phyloP scores from a whole-genome alignment of 2,113 vertebrate species.

The Aleadryas rufinucha region DNA sequence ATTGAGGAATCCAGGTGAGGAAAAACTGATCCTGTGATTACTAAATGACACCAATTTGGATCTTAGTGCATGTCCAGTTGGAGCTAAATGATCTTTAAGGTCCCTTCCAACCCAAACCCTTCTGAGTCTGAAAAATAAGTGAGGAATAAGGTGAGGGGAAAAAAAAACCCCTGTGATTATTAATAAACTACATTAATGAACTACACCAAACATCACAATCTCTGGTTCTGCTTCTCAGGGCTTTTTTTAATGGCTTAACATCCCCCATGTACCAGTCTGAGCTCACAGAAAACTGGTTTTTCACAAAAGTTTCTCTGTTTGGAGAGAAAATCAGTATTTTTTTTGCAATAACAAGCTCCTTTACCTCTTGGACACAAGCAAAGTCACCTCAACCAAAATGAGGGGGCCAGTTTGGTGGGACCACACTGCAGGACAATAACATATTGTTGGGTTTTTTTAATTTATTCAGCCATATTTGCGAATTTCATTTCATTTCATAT shows the following conservation, averaged over 20 bases:
- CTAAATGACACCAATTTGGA: not conserved
- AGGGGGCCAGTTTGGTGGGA: not conserved
- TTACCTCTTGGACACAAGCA: not conserved
- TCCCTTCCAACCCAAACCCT: not conserved
- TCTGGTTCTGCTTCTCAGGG: not conserved
- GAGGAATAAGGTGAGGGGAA: not conserved
- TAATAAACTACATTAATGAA: not conserved
- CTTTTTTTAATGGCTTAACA: not conserved
- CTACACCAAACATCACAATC: not conserved
- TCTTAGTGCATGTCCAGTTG: not conserved
- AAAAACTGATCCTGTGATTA: not conserved
- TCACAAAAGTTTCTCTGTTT: not conserved
- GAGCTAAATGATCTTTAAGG: not conserved
- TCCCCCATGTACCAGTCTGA: fast-evolving
- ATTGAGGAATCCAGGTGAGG: not conserved
- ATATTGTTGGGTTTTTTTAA: no score
- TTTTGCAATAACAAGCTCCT: not conserved
- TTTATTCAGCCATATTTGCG: not conserved
- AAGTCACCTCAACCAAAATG: fast-evolving
- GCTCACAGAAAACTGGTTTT: not conserved
- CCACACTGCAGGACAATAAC: not conserved
- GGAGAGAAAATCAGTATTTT: not conserved
- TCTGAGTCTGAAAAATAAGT: not conserved
- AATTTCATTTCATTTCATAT: not conserved
- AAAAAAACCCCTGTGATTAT: not conserved